These are phyloP conservation scores for Pseudomyrmex pallidus DNA, from an alignment of 1,140 invertebrate genomes.

Conservation along the genomic window DNA sequence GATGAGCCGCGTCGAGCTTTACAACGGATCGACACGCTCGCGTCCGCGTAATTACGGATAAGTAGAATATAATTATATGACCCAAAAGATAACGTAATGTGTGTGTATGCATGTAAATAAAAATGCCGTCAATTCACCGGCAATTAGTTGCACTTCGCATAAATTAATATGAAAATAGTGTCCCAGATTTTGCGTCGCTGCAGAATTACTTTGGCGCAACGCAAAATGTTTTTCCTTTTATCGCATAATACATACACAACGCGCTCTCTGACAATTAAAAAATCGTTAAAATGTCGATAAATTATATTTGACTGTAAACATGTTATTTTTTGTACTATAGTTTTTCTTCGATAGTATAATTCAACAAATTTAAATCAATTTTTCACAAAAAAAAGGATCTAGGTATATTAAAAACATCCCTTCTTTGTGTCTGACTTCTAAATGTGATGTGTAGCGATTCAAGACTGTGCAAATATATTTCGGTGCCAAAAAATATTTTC, in stretches of 20 bases:
- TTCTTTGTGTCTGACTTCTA: too few species aligned
- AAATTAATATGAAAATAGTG: slow-evolving; percentile 44
- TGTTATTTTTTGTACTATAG: too few species aligned
- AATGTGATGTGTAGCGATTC: too few species aligned
- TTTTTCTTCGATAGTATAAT: too few species aligned
- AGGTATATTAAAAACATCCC: background rate
- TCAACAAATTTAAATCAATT: too few species aligned
- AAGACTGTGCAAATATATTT: too few species aligned
- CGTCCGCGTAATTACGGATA: slow-evolving; percentile 27
- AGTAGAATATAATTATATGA: slow-evolving; percentile 37
- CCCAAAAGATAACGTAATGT: background rate
- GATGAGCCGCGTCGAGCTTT: slow-evolving; percentile 65
- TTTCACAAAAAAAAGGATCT: too few species aligned
- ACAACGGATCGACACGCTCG: slow-evolving; percentile 51
- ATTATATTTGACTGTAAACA: too few species aligned
- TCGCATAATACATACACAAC: slow-evolving; percentile 17
- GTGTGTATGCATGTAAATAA: background rate
- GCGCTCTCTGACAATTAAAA: slow-evolving; percentile 22
- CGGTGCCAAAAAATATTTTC: background rate
- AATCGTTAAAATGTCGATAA: background rate
- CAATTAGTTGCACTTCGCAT: slow-evolving; percentile 7
- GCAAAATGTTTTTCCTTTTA: slow-evolving; percentile 6
- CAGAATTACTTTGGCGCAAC: slow-evolving; percentile 26
- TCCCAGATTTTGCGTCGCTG: background rate
- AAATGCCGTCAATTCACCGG: background rate